phyloP scores from a whole-genome alignment of 2,888 invertebrate species.

The Schizotus pectinicornis region DNA sequence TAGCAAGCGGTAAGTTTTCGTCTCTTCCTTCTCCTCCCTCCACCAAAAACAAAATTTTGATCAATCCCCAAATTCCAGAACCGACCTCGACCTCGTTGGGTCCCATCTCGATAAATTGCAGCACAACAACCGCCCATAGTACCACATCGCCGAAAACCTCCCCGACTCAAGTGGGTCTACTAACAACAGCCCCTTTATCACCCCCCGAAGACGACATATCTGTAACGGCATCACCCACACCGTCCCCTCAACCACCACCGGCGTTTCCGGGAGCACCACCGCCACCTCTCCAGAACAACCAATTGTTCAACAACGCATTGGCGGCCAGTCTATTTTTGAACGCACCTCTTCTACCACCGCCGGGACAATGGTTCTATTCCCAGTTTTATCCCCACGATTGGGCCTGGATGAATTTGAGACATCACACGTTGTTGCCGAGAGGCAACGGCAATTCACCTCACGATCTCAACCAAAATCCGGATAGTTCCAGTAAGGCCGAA shows the following conservation, averaged over 20 bases:
- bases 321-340: slow-evolving; percentile 78
- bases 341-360: slow-evolving; percentile 75
- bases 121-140: slow-evolving; percentile 65
- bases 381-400: slow-evolving; percentile 77
- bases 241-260: slow-evolving; percentile 61
- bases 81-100: slow-evolving; percentile 55
- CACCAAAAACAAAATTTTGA: too few species aligned
- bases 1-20: slow-evolving; percentile 61
- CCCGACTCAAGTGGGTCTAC: slow-evolving; percentile 57
- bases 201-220: slow-evolving; percentile 69
- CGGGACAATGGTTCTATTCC: slow-evolving; percentile 79
- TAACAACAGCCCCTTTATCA: slow-evolving; percentile 63
- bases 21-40: too few species aligned
- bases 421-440: slow-evolving; percentile 40
- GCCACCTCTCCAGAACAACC: slow-evolving; percentile 54
- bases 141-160: slow-evolving; percentile 75
- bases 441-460: slow-evolving; percentile 31
- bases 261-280: slow-evolving; percentile 54
- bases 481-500: slow-evolving; percentile 48
- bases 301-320: slow-evolving; percentile 63
- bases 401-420: slow-evolving; percentile 67
- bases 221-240: slow-evolving; percentile 69
- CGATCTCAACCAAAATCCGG: slow-evolving; percentile 44
- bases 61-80: slow-evolving; percentile 44
- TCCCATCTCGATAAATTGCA: slow-evolving; percentile 58